Evolutionary conservation across 2,888 invertebrate species (phyloP).

Genomic region (Dione juno): DNA sequence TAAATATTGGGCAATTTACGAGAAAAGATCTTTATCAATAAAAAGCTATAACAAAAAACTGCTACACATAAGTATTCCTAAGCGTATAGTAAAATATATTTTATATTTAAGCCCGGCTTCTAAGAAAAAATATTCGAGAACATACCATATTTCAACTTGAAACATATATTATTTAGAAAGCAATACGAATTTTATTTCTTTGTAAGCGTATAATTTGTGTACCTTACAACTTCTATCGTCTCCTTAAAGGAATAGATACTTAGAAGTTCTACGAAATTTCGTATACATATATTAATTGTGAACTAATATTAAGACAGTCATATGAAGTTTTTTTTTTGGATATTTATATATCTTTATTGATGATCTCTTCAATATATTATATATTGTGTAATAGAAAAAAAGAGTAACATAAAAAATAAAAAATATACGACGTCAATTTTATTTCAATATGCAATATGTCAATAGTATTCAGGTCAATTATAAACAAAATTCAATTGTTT

Average conservation of each 20-base stretch:
- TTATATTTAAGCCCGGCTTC: background rate
- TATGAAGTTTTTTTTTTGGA: too few species aligned
- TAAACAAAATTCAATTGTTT: background rate
- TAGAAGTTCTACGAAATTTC: background rate
- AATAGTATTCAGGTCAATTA: background rate
- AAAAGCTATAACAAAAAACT: background rate
- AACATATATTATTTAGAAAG: conserved; percentile 28
- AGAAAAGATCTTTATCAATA: background rate
- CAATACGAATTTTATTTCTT: conserved; percentile 25
- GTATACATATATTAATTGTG: background rate
- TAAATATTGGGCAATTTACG: background rate
- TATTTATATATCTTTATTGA: too few species aligned
- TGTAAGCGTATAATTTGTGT: conserved; percentile 31
- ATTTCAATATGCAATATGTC: background rate
- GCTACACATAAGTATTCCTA: background rate
- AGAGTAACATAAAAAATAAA: background rate
- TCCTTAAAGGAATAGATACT: conserved; percentile 13
- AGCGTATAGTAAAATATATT: background rate
- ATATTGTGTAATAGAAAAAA: background rate
- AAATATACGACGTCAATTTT: background rate
- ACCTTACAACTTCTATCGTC: conserved; percentile 12
- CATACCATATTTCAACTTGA: conserved; percentile 1
- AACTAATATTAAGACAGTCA: too few species aligned
- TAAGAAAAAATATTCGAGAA: background rate
- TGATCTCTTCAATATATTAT: background rate